These are phyloP conservation scores for Caenorhabditis wallacei DNA, from an alignment of 2,888 invertebrate genomes.

Conservation along the genomic window DNA sequence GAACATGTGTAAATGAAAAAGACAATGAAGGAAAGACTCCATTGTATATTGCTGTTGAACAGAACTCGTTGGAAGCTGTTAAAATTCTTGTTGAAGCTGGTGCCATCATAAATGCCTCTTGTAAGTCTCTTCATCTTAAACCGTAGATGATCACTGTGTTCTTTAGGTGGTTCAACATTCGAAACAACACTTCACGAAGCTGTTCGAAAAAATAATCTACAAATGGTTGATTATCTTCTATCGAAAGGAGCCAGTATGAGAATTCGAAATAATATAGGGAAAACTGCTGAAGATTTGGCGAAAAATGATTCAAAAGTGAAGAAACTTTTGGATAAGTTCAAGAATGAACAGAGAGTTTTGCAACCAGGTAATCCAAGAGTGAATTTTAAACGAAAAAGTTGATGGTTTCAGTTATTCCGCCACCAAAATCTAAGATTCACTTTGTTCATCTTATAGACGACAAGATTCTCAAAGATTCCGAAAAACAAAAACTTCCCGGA, in stretches of 20 bases:
- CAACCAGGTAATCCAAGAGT: slow-evolving; percentile 57
- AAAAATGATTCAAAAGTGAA: slow-evolving; percentile 28
- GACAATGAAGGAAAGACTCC: slow-evolving; percentile 63
- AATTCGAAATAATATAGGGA: slow-evolving; percentile 39
- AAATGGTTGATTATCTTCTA: slow-evolving; percentile 65
- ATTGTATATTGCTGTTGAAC: slow-evolving; percentile 62
- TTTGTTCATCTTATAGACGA: slow-evolving; percentile 54
- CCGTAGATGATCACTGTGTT: not conserved
- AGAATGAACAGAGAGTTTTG: slow-evolving; percentile 32
- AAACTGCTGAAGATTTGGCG: slow-evolving; percentile 45
- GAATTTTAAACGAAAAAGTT: not conserved
- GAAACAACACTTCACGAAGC: slow-evolving; percentile 69
- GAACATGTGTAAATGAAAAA: slow-evolving; percentile 67
- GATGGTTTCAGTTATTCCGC: slow-evolving; percentile 59
- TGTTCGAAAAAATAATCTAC: slow-evolving; percentile 39
- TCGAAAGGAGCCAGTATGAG: slow-evolving; percentile 69
- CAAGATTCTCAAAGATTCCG: slow-evolving; percentile 33
- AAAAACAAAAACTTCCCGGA: slow-evolving; percentile 51
- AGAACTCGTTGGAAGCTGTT: slow-evolving; percentile 55
- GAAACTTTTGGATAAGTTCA: slow-evolving; percentile 43
- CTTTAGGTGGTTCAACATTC: slow-evolving; percentile 53
- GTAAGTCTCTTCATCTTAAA: slow-evolving; percentile 27
- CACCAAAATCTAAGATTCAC: slow-evolving; percentile 54
- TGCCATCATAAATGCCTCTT: slow-evolving; percentile 69
- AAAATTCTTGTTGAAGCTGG: slow-evolving; percentile 66